phyloP scores from a whole-genome alignment of 2,113 vertebrate genomes.

The Grammomys dolichurus region DNA sequence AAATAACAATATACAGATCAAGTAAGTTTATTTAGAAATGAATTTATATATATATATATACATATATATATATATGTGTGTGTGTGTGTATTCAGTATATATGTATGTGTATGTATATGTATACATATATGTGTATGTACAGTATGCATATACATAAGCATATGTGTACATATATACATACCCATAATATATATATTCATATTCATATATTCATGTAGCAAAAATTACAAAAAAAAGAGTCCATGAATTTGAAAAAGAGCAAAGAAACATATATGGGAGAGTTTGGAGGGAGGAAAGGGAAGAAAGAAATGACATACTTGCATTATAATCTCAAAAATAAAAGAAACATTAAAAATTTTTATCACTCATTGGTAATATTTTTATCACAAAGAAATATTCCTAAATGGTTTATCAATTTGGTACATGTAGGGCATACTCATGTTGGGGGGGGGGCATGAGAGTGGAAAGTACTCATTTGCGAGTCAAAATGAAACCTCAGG shows the following conservation, averaged over 20 bases:
- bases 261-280: neutral
- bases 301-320: neutral
- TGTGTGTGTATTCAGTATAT: neutral
- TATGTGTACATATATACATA: neutral
- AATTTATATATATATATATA: neutral
- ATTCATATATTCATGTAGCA: neutral
- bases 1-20: neutral
- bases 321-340: neutral
- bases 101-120: neutral
- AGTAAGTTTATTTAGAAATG: neutral
- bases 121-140: neutral
- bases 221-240: neutral
- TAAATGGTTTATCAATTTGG: neutral
- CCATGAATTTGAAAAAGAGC: neutral
- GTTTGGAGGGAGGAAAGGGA: neutral
- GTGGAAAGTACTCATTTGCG: neutral
- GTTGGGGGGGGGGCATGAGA: neutral
- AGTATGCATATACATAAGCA: too few species aligned
- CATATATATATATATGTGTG: neutral
- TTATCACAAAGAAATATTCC: neutral
- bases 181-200: neutral
- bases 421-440: neutral
- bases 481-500: neutral
- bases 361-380: constrained; percentile 19
- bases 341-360: neutral